These are phyloP conservation scores for Falco cherrug DNA, from an alignment of 2,797 vertebrate species.

Conservation along the genomic window DNA sequence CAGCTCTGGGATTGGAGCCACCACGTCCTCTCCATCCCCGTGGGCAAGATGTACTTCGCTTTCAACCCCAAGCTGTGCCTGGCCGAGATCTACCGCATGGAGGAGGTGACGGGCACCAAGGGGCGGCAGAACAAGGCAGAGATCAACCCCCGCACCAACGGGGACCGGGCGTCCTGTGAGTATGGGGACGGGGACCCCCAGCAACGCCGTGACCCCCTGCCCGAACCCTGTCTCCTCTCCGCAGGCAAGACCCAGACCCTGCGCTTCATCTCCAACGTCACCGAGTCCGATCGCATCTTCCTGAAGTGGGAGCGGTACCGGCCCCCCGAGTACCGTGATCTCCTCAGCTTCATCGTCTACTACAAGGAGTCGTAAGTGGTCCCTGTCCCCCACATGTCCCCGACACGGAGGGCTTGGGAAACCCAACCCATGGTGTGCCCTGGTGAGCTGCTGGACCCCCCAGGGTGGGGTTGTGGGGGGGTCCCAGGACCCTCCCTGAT, in stretches of 20 bases:
- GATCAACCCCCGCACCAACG: conserved; percentile 84
- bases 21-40: conserved; percentile 74
- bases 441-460: background rate
- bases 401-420: rapidly evolving
- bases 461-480: rapidly evolving
- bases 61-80: conserved; percentile 84
- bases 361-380: conserved; percentile 84
- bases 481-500: background rate
- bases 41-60: conserved; percentile 82
- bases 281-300: conserved; percentile 75
- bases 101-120: conserved; percentile 79
- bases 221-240: background rate
- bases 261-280: conserved; percentile 77
- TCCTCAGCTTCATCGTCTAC: conserved; percentile 83
- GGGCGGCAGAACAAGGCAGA: conserved; percentile 83
- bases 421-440: background rate
- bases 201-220: rapidly evolving
- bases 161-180: conserved; percentile 82
- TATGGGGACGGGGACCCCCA: rapidly evolving
- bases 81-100: conserved; percentile 80
- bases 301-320: conserved; percentile 81
- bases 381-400: rapidly evolving
- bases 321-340: conserved; percentile 75
- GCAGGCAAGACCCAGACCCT: conserved; percentile 78
- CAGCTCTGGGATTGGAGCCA: conserved; percentile 81